A percentile compares a stretch with the other conserved stretches of the same genome.
phyloP scores from a whole-genome alignment of 2,113 vertebrate species.

The Tetrao urogallus region DNA sequence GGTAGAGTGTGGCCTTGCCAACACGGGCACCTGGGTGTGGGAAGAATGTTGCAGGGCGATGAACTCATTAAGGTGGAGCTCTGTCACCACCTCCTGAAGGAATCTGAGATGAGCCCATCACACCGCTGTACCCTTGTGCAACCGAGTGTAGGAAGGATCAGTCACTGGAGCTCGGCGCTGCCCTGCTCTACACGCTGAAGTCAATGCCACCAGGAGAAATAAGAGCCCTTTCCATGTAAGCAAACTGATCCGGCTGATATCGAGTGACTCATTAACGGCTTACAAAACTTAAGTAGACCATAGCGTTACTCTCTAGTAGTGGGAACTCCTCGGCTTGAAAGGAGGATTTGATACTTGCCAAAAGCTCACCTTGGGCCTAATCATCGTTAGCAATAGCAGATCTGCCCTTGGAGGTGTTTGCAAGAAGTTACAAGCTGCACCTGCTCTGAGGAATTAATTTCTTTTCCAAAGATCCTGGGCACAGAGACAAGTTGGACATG shows the following conservation, averaged over 20 bases:
- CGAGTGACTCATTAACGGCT: constrained; percentile 64
- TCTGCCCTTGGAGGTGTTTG: neutral
- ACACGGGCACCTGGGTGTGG: constrained; percentile 59
- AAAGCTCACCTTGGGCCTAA: neutral
- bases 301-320: constrained; percentile 40
- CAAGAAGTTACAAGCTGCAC: neutral
- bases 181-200: neutral
- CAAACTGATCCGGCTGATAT: constrained; percentile 42
- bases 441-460: neutral
- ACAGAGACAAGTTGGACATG: neutral
- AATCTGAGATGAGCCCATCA: constrained; percentile 58
- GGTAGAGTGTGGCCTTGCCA: neutral
- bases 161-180: constrained; percentile 25
- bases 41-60: constrained; percentile 61
- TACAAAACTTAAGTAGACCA: constrained; percentile 68
- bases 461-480: neutral
- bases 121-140: constrained; percentile 30
- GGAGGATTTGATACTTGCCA: constrained; percentile 53
- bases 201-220: constrained; percentile 45
- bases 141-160: constrained; percentile 53
- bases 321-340: constrained; percentile 52
- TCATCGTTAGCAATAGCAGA: neutral
- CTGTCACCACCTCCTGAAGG: constrained; percentile 71
- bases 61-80: constrained; percentile 74
- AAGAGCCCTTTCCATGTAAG: constrained; percentile 71